Evolutionary conservation across 2,888 invertebrate species (phyloP).

Genomic region (Cancer borealis): DNA sequence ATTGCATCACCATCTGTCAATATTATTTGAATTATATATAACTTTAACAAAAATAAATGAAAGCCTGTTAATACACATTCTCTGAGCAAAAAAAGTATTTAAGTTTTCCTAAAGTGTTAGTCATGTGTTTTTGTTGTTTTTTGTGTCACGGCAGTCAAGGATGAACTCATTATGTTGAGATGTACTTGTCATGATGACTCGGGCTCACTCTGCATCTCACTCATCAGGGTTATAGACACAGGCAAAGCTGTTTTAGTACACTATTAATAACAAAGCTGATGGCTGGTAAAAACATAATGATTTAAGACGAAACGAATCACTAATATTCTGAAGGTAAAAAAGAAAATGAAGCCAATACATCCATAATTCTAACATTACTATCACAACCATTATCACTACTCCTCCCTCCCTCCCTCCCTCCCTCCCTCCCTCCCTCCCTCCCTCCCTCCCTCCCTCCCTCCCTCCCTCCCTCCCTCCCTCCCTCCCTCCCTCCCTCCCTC

Average conservation of each 20-base stretch:
- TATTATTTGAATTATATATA: background rate
- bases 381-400: background rate
- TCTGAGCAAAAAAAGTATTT: too few relatives aligned
- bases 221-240: background rate
- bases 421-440: background rate
- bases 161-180: background rate
- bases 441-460: background rate
- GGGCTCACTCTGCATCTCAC: background rate
- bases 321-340: too few relatives aligned
- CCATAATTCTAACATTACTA: background rate
- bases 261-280: background rate
- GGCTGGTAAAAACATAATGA: too few relatives aligned
- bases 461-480: background rate
- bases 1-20: background rate
- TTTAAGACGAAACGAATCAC: too few relatives aligned
- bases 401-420: background rate
- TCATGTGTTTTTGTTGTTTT: background rate
- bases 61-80: background rate
- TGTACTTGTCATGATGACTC: background rate
- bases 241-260: background rate
- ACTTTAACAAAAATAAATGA: background rate
- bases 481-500: background rate
- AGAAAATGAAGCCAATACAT: too few relatives aligned
- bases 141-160: background rate
- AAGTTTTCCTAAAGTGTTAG: background rate